A percentile compares a stretch with the other conserved stretches of the same genome.
phyloP scores from a whole-genome alignment of 2,797 vertebrate species.

The Hybognathus amarus region DNA sequence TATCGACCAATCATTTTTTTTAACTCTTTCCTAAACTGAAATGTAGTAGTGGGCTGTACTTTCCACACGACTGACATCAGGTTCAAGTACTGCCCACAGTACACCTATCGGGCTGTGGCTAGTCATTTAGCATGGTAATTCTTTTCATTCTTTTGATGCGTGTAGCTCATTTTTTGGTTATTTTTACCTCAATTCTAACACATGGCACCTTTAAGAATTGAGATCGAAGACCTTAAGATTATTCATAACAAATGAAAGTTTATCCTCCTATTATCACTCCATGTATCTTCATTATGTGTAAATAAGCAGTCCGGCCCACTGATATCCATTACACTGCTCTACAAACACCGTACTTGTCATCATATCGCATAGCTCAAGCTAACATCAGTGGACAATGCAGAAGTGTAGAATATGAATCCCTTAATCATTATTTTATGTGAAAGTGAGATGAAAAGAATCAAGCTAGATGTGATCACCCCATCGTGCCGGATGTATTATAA shows the following conservation, averaged over 20 bases:
- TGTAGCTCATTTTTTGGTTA: no score
- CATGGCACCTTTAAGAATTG: background rate
- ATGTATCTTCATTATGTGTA: background rate
- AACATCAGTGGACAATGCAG: background rate
- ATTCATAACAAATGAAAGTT: background rate
- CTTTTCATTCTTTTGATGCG: no score
- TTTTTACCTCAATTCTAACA: no score
- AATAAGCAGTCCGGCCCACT: background rate
- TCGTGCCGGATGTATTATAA: conserved; percentile 50
- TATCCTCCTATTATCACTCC: background rate
- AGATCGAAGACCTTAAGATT: background rate
- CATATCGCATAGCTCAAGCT: background rate
- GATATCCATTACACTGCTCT: background rate
- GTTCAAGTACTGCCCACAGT: no score
- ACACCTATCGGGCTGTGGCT: no score
- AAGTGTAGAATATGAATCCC: background rate
- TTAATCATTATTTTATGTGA: conserved; percentile 26
- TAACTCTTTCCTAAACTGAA: no score
- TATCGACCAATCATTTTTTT: no score
- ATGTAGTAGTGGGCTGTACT: no score
- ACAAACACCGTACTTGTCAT: background rate
- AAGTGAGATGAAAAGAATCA: background rate
- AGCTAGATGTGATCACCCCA: conserved; percentile 37
- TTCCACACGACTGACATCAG: no score
- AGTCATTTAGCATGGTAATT: no score